Base-by-base conservation (phyloP, 2,888 invertebrate genomes). In the Bombyx huttoni region DNA sequence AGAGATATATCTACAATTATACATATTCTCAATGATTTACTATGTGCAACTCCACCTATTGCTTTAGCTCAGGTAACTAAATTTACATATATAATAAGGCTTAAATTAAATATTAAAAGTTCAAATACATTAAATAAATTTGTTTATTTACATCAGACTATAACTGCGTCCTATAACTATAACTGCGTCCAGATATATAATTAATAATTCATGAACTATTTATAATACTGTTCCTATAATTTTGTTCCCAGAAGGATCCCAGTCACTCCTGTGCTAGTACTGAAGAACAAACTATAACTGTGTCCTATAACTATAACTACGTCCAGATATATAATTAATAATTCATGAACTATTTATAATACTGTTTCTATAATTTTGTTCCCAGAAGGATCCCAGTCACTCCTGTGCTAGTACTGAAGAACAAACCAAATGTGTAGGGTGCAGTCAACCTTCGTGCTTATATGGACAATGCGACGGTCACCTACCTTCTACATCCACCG, bases 1-100 rank as follows among this genome's bases (percentile, higher is more conserved):
- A 92, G 97, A 58, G 97, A 97, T 81, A 97, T 98, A 68, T 96
- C 96, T 54, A 98, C 98, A 49, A 97, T 98, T 60, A 96, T 98
- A 63, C 98, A 98, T 81, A 98, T 98, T 80, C 88, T 98, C 62
- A 98, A 98, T 81, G 98, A 98, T 85, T 90, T 98, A 67, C 89
- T 98, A 57, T 96, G 97, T 78, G 97, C 97, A 34, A 93, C 96
- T 51, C 95, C 93, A 6, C 92, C 92, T 55, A 89, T 91, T 47
- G 83, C 90, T 14, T 81, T 90, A 48, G 78, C 90, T 57, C 86
- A 89, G 76, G 91, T 91, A 65, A 56, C 56, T 57, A 49, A 45
- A n/a, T 33, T 8, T 9, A 45, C n/a, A 49, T 49, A 10, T 9
- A 3, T 40, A 8, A 35, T 35, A 9, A 49, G 13, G 10, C 3